Conservation (phyloP, 30 jellyfish, hydroid and myxozoan species). For the Pseudorhiza aurosa region DNA sequence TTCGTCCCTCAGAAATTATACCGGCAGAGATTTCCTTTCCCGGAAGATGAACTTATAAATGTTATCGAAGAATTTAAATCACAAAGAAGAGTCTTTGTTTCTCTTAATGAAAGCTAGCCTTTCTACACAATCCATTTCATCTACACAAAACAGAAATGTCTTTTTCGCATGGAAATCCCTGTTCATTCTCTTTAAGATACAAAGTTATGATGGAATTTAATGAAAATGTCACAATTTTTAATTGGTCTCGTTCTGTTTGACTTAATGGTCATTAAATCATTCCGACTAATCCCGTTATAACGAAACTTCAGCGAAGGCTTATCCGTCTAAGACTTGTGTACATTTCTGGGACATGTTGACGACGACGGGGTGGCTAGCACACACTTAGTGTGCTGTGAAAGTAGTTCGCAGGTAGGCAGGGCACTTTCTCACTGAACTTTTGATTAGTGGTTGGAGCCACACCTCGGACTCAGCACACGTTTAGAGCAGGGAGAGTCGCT, state of each 20-base stretch:
- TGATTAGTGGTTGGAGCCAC: background rate
- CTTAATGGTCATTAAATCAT: background rate
- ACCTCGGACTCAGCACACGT: too few species aligned
- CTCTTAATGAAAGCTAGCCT: too few species aligned
- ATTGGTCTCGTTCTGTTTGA: background rate
- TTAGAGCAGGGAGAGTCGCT: too few species aligned
- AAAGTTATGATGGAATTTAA: too few species aligned
- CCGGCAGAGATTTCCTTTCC: background rate
- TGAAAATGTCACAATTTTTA: background rate
- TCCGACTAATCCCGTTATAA: background rate
- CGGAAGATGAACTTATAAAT: background rate
- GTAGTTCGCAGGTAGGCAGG: background rate
- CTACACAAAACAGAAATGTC: too few species aligned
- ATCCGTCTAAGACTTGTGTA: too few species aligned
- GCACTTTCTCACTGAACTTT: background rate
- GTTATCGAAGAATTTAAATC: background rate
- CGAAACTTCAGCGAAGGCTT: background rate
- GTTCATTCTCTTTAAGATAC: too few species aligned
- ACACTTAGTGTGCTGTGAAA: background rate
- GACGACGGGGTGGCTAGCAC: background rate
- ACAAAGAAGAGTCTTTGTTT: background rate
- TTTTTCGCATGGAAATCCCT: too few species aligned
- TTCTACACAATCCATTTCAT: too few species aligned
- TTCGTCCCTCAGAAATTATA: background rate
- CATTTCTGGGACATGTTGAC: too few species aligned